phyloP scores from a whole-genome alignment of 2,797 vertebrate species.

The Hydrophis major region DNA sequence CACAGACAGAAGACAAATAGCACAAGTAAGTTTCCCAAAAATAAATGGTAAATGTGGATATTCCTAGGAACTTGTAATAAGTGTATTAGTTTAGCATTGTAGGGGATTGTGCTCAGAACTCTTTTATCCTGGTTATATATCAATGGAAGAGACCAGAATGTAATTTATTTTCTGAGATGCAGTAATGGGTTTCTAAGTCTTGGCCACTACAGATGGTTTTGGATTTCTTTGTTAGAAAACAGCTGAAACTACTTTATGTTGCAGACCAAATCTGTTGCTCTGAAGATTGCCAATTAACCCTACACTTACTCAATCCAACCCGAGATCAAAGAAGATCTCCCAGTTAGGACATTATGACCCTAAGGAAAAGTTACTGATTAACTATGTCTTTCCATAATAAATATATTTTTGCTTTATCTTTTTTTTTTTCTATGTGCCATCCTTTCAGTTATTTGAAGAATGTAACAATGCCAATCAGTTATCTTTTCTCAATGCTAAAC shows the following conservation, averaged over 20 bases:
- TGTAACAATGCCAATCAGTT: neutral
- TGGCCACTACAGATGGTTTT: neutral
- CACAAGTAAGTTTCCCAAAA: constrained; percentile 20
- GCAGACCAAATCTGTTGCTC: neutral
- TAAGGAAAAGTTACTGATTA: neutral
- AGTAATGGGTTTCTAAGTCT: neutral
- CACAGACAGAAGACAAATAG: neutral
- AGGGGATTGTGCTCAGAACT: neutral
- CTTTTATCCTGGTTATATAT: neutral
- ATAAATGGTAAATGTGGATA: constrained; percentile 16
- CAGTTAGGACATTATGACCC: no score
- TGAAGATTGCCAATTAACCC: neutral
- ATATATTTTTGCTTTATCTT: neutral
- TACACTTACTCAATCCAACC: neutral
- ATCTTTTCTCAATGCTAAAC: neutral
- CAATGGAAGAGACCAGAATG: neutral
- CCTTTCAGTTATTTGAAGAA: neutral
- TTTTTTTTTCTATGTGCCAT: neutral
- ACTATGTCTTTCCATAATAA: neutral
- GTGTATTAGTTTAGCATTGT: neutral
- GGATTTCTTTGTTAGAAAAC: neutral
- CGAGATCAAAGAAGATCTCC: neutral
- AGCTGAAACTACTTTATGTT: neutral
- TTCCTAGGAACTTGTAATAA: constrained; percentile 11
- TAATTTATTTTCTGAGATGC: neutral